Evolutionary conservation across 2,113 vertebrate species (phyloP).

Genomic region (Oreochromis tanganicae): DNA sequence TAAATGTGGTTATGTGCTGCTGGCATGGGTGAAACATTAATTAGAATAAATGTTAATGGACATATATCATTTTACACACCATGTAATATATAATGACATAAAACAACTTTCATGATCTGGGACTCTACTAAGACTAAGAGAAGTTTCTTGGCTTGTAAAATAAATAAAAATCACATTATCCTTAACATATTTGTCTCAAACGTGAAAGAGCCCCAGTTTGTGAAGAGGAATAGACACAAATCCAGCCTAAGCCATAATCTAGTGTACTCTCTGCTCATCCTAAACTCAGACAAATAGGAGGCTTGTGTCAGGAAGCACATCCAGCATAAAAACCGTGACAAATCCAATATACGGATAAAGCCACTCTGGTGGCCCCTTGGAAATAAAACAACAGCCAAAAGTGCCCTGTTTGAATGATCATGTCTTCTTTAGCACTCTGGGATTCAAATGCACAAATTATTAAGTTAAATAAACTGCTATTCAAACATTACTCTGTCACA

Average conservation of each 20-base stretch:
- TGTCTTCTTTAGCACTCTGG: neutral
- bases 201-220: neutral
- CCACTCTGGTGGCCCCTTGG: neutral
- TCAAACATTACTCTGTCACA: neutral
- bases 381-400: neutral
- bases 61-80: neutral
- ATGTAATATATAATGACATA: neutral
- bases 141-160: neutral
- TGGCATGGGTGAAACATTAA: neutral
- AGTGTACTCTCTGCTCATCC: neutral
- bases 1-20: neutral
- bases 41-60: neutral
- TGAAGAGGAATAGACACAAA: neutral
- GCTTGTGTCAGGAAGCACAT: neutral
- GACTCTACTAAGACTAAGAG: neutral
- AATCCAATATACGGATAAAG: neutral
- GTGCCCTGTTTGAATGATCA: neutral
- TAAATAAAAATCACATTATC: neutral
- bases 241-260: neutral
- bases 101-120: neutral
- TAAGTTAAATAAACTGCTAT: neutral
- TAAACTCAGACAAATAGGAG: neutral
- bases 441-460: neutral
- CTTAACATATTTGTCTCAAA: neutral
- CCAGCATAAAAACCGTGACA: neutral